Evolutionary conservation across 2,888 invertebrate species (phyloP), one percentile per base, ranked within the genome.

Genomic region (Sceliomorpha sp.): DNA sequence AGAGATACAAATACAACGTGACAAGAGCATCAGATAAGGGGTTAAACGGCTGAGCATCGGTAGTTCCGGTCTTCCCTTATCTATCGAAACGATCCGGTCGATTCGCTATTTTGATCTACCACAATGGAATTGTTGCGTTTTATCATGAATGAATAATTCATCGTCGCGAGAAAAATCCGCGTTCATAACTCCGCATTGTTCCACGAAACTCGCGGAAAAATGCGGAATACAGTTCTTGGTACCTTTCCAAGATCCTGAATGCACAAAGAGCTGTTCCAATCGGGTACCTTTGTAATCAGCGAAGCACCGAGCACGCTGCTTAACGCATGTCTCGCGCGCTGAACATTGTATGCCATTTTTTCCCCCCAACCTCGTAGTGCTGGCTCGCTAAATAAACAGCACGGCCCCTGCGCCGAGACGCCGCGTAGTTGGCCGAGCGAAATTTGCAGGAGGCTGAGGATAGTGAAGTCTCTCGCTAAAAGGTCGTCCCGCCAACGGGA

Each of bases 281-380:
- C 48, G 59, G 47, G 42, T 39, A 59, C 39, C 36, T 29, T 29
- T 32, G 59, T 55, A 66, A 66, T 66, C 64, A 66, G 15, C 64
- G 39, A 66, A 56, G 58, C 66, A 66, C 37, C 47, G 53, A 66
- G 66, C 51, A n/a, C 48, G 31, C 67, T 59, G 47, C 53, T 67
- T 67, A 67, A 67, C 67, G 69, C 63, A 29, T 50, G 51, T 68
- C 68, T 62, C 51, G 44, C 62, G 51, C 39, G 59, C 59, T 63
- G 53, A 59, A 69, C 63, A 63, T 63, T 69, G 53, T 47, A 44
- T 20, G 20, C 5, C 5, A 4, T 10, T 12, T 45, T 50, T 59
- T 48, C 53, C 48, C n/a, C n/a, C n/a, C n/a, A n/a, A n/a, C n/a
- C n/a, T n/a, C 29, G 20, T 39, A 36, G 34, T 34, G 10, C 1